A percentile compares a stretch with the other conserved stretches of the same genome.
These are phyloP conservation scores for Galendromus occidentalis DNA, from an alignment of 1,140 invertebrate species.

Conservation along the genomic window DNA sequence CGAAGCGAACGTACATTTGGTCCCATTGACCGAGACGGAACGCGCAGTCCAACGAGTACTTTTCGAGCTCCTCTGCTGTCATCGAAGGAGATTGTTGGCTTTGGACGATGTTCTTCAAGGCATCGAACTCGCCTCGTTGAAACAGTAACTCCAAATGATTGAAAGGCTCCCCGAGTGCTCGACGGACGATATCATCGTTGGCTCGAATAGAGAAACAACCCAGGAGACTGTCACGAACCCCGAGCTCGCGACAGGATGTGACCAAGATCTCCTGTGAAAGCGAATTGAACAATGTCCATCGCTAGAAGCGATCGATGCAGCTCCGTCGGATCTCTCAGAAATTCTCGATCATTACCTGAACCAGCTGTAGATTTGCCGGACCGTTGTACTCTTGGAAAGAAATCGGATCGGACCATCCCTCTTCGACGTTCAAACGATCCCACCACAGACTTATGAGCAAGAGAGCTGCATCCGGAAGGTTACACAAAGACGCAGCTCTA, in stretches of 20 bases:
- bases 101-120: not conserved
- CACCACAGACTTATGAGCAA: not conserved
- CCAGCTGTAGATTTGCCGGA: not conserved
- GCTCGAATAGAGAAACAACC: conserved; percentile 4
- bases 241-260: not conserved
- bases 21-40: conserved; percentile 7
- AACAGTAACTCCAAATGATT: not conserved
- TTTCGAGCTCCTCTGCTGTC: not conserved
- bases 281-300: not conserved
- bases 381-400: not conserved
- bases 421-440: not conserved
- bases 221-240: not conserved
- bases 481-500: not conserved
- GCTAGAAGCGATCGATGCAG: too few species aligned
- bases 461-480: not conserved
- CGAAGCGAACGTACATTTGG: not conserved
- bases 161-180: not conserved
- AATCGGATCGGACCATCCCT: not conserved
- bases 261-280: not conserved
- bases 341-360: not conserved
- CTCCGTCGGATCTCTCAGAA: too few species aligned
- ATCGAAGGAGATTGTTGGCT: not conserved
- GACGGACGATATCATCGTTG: not conserved
- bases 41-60: not conserved
- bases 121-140: not conserved